Conservation (phyloP, 2,113 vertebrate genomes). For the Sorex araneus region DNA sequence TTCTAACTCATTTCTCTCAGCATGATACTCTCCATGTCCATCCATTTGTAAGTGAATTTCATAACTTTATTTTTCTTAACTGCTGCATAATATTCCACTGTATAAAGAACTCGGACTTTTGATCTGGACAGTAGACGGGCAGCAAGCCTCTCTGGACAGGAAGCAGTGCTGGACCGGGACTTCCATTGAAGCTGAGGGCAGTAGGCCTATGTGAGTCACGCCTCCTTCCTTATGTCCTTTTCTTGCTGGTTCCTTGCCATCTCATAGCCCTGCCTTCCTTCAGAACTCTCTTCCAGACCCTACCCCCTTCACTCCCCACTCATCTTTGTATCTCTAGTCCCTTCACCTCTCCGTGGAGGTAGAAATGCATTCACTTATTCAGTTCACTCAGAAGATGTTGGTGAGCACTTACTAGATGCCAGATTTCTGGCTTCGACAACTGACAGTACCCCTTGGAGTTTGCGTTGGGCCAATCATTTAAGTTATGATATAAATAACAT, state of each 20-base stretch:
- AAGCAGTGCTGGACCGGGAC: no score
- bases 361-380: not conserved
- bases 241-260: constrained; percentile 10
- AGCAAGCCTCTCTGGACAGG: not conserved
- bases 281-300: not conserved
- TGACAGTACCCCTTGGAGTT: not conserved
- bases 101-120: not conserved
- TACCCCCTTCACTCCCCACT: not conserved
- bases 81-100: no score
- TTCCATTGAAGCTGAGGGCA: no score
- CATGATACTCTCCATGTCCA: no score
- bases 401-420: not conserved
- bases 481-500: constrained; percentile 41
- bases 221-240: not conserved
- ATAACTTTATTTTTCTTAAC: no score
- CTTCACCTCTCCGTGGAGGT: not conserved
- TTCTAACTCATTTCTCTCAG: no score
- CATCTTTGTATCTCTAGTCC: not conserved
- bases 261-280: not conserved
- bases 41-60: no score
- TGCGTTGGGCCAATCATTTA: not conserved
- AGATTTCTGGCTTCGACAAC: constrained; percentile 3
- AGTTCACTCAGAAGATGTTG: constrained; percentile 38
- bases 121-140: not conserved
- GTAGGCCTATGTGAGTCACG: no score